Percentiles rank a stretch among this genome's conserved stretches.
Evolutionary conservation across 2,797 vertebrate species (phyloP).

Genomic region (Gila robusta): DNA sequence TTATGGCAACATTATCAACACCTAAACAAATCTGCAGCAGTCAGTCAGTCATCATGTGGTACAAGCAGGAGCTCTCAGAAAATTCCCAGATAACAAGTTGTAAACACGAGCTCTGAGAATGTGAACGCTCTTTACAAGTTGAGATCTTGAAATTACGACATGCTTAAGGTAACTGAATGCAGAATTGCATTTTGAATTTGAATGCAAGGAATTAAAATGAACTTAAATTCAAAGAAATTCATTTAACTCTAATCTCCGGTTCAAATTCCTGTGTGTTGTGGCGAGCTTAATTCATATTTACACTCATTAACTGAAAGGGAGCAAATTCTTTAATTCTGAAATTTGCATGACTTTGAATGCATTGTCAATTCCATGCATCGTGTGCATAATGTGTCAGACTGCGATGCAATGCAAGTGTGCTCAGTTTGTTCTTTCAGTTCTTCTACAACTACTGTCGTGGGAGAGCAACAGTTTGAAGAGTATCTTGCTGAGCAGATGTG

Average conservation of each 20-base stretch:
- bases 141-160: background rate
- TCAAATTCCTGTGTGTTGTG: background rate
- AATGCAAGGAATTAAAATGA: background rate
- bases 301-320: background rate
- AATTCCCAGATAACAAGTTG: background rate
- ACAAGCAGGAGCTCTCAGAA: background rate
- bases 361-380: background rate
- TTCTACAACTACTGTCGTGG: background rate
- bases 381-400: background rate
- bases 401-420: background rate
- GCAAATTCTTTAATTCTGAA: background rate
- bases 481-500: background rate
- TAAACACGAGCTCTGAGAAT: background rate
- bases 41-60: background rate
- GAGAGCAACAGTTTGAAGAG: constrained; percentile 11
- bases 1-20: background rate
- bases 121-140: background rate
- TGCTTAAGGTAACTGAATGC: background rate
- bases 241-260: background rate
- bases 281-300: background rate
- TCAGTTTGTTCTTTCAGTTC: background rate
- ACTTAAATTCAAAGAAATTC: no score
- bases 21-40: background rate
- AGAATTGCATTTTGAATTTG: background rate
- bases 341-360: background rate